Conservation (phyloP, 2,888 invertebrate species). For the Toxonevra muliebris region DNA sequence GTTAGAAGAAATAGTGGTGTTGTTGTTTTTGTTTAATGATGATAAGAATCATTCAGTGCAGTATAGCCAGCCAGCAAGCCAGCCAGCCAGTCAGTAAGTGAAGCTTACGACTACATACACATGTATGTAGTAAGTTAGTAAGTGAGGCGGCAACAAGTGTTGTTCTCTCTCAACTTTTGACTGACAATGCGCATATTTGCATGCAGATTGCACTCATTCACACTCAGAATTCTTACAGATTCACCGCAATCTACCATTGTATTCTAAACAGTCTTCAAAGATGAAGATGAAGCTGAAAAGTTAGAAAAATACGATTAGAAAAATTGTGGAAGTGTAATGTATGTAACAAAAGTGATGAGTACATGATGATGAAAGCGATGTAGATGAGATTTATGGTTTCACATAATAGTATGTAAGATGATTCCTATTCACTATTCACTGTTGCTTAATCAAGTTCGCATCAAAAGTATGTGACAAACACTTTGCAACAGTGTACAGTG, state of each 20-base stretch:
- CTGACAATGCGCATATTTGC: not conserved
- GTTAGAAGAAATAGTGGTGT: not conserved
- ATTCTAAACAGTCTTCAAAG: conserved; percentile 4
- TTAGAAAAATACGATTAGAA: not conserved
- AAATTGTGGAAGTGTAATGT: not conserved
- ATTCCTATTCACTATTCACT: not conserved
- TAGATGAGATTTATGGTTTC: conserved; percentile 34
- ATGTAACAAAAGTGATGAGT: not conserved
- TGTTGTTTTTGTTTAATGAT: not conserved
- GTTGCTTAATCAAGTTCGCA: conserved; percentile 32
- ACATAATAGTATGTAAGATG: conserved; percentile 15
- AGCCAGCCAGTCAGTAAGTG: not conserved
- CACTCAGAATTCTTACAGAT: not conserved
- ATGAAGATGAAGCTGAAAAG: not conserved
- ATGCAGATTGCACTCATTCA: conserved; percentile 17
- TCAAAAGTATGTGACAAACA: conserved; percentile 28
- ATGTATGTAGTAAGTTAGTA: not conserved
- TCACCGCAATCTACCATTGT: not conserved
- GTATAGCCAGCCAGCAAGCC: not conserved
- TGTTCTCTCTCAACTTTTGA: too few relatives aligned
- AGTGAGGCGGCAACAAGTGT: not conserved
- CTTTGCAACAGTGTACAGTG: conserved; percentile 1
- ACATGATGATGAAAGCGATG: not conserved
- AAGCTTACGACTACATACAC: not conserved
- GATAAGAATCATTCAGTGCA: not conserved